A percentile compares a stretch with the other conserved stretches of the same genome.
These are phyloP conservation scores for Athalia cordata DNA, from an alignment of 2,888 invertebrate species.

Conservation along the genomic window DNA sequence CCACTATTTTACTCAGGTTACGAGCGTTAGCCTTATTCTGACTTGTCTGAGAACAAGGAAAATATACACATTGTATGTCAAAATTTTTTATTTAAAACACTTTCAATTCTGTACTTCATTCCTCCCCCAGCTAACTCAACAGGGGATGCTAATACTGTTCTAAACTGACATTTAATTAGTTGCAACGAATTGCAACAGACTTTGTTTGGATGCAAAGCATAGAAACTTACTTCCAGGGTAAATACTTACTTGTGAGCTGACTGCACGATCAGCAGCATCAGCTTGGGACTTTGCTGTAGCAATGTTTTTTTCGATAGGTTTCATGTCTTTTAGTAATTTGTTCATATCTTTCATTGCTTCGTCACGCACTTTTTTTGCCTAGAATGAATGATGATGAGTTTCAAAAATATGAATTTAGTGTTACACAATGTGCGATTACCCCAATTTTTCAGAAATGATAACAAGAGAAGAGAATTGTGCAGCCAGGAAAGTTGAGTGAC, in stretches of 20 bases:
- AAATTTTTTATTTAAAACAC: not conserved
- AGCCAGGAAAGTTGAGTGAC: no score
- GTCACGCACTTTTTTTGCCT: slow-evolving; percentile 72
- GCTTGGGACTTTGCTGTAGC: slow-evolving; percentile 57
- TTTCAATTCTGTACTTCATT: no score
- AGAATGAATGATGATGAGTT: slow-evolving; percentile 37
- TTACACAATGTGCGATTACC: not conserved
- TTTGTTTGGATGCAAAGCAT: no score
- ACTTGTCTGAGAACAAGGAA: slow-evolving; percentile 55
- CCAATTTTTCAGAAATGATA: no score
- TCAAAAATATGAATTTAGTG: not conserved
- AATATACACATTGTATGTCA: not conserved
- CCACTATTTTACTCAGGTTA: slow-evolving; percentile 54
- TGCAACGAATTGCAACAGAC: no score
- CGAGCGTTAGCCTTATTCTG: slow-evolving; percentile 54
- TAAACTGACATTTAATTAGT: no score
- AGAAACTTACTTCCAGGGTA: not conserved
- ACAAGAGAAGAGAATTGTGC: no score
- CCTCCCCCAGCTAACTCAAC: no score
- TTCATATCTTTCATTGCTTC: slow-evolving; percentile 74
- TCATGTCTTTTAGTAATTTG: slow-evolving; percentile 67
- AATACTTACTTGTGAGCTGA: slow-evolving; percentile 59
- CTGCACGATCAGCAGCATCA: slow-evolving; percentile 50
- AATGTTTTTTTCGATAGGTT: slow-evolving; percentile 62
- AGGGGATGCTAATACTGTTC: no score